Evolutionary conservation across 2,797 vertebrate genomes (phyloP), one percentile per base, ranked within the genome.

Genomic region (Tauraco hartlaubi): DNA sequence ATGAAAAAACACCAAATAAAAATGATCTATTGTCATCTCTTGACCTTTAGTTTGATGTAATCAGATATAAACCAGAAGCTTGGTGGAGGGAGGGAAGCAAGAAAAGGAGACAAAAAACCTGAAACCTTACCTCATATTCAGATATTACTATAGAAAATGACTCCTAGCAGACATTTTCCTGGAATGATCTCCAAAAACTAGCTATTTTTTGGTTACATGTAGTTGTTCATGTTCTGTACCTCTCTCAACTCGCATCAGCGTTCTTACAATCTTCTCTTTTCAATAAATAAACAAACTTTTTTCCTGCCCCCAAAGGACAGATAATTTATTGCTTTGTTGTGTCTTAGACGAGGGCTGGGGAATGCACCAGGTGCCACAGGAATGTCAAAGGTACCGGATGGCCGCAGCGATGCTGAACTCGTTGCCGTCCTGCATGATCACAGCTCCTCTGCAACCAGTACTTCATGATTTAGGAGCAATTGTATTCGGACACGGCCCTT

Each of bases 401-500:
- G 39, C 41, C 67, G 78, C 59, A 61, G 52, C 28, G 37, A 3
- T 19, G 49, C 25, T 39, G 66, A 21, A 35, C 6, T 28, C 28
- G 15, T 7, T 0, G 0, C 33, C 17, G 63, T 5, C 49, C 56
- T 31, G 72, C 35, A 5, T 1, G 31, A 9, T 26, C 31, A 22
- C 9, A 75, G 74, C 78, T 41, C 68, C 14, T 20, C 39, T 33
- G 12, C 2, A 11, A 21, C 28, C 23, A 21, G 55, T 11, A 11
- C 7, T 33, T 21, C 28, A 8, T 0, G n/a, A 51, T 15, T 16
- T 23, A 18, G 9, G 31, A 25, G 35, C 35, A 35, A 20, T 41
- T 5, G 48, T 4, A 5, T 1, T 5, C 1, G 29, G 62, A 18
- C 18, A 11, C 62, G 48, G 67, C 33, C 67, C 15, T 1, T 18